Base-by-base conservation (phyloP, 1,140 invertebrate genomes). In the Scaptomyza pallida region DNA sequence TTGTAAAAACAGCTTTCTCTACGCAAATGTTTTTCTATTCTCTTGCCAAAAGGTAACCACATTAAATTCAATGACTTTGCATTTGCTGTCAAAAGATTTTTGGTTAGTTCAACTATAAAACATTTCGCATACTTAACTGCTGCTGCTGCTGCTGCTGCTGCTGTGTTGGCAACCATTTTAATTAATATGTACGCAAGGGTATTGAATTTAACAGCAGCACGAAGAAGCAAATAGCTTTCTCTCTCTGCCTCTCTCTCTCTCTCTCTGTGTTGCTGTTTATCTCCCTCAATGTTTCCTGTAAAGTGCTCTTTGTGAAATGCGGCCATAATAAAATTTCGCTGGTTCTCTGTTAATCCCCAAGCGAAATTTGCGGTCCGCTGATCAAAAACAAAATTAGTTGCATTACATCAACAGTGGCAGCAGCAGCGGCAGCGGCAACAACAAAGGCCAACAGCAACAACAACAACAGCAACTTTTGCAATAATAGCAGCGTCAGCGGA, bases 351-450 rank as follows among this genome's bases (percentile, higher is more conserved):
- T 70, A 56, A 61, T 52, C 52, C 30, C 16, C 15, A 35, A 48
- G 48, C 37, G 40, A 59, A 65, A 65, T 52, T 57, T 72, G 62
- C 33, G 65, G 26, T 56, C 52, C 37, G 57, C 51, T 56, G 51
- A 56, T 47, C 57, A 56, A 62, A 69, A 69, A 61, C 56, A 56
- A 69, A 69, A 69, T 69, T 69, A 56, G 56, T 51, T 69, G 70
- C 65, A 61, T 61, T 61, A 61, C 52, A 64, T 57, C 59, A 65
- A 35, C 35, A 64, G 60, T 30, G 33, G 37, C 33, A 48, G 50
- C 50, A 61, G 15, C 41, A 37, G 16, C 16, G 15, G 21, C 15
- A 41, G 10, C 35, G n/a, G 16, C 30, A 61, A 13, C 40, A 55
- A 40, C 51, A 54, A 55, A 23, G 33, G 19, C 50, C 30, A 37